Evolutionary conservation across 2,888 invertebrate genomes (phyloP), one percentile per base, ranked within the genome.

Genomic region (Catocala nupta): DNA sequence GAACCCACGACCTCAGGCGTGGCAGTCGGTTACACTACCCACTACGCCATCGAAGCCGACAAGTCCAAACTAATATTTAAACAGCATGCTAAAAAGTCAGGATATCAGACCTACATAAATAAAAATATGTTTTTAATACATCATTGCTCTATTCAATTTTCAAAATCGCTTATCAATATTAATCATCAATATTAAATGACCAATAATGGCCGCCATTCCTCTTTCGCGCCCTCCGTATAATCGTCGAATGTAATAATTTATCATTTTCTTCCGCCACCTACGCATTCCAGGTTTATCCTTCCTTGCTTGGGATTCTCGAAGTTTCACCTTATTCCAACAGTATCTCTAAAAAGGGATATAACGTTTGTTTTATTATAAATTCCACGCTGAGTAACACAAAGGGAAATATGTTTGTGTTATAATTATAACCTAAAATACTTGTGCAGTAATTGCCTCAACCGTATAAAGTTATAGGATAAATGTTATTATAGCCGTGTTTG

Each of bases 161-260:
- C 59, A 42, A 64, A 65, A 63, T 44, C 12, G 11, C 5, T 33
- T 9, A 10, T 10, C 39, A 13, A 4, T 16, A 10, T 10, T 25
- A 13, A 4, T 16, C 42, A 33, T 25, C 16, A 39, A 56, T 55
- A 64, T 63, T 64, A 61, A 51, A 67, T 55, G 45, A 47, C 65
- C 58, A 74, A 69, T 82, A 82, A 81, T 77, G 64, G 61, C 68
- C 36, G 62, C 70, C 71, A 80, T 81, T 71, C 65, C 62, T 79
- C 74, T 69, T 70, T 59, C 48, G 62, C 59, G 59, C 67, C 77
- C 73, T 71, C 63, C 66, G 55, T 58, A 67, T 65, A 66, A 60
- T 58, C 65, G 67, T 68, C 77, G 78, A 76, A 77, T 71, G 68
- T 69, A 73, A 81, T 82, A 77, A 80, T 75, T 77, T 68, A 68